Base-by-base conservation (phyloP, 1,140 invertebrate genomes). In the Phocides pigmalion region DNA sequence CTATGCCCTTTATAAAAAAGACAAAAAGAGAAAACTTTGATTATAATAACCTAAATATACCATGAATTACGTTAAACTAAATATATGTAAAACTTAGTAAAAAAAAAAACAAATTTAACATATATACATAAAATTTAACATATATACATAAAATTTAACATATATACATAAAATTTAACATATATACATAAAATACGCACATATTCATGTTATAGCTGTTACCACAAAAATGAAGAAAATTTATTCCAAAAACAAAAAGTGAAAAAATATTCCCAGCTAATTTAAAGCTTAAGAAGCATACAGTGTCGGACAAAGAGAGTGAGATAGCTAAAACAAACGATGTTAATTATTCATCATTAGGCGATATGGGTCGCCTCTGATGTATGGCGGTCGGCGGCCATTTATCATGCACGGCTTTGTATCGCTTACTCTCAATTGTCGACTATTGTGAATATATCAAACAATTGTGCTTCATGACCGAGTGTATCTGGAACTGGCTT, bases 341-440 rank as follows among this genome's bases (percentile, higher is more conserved):
- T 59, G 64, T 67, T 79, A 81, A 82, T 82, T 82, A 79, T 79
- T 82, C 70, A 76, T 78, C 76, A 76, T 79, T 79, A 78, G 73
- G 62, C 56, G 53, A 78, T 72, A 62, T 64, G 66, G 54, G 66
- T 64, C 56, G 47, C 19, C 56, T 49, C 75, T 76, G 77, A 78
- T 75, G 75, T 70, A 80, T 78, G 68, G 66, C 62, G 62, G 54
- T 49, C 56, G 28, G 50, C 39, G 49, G 44, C 66, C 68, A 76
- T 79, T 72, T 68, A 75, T 82, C 77, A 78, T 64, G 16, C 42
- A 46, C 16, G 56, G 44, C 58, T 61, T 61, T 61, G 58, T 61
- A 61, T 61, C 58, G 58, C 58, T 61, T 61, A 61, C 44, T 61
- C 58, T 61, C 58, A 61, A 47, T 61, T 61, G 58, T 61, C 44